Percentiles rank a stretch among this genome's conserved stretches.
Conservation (phyloP, 2,113 vertebrate species). For the Tyto alba region DNA sequence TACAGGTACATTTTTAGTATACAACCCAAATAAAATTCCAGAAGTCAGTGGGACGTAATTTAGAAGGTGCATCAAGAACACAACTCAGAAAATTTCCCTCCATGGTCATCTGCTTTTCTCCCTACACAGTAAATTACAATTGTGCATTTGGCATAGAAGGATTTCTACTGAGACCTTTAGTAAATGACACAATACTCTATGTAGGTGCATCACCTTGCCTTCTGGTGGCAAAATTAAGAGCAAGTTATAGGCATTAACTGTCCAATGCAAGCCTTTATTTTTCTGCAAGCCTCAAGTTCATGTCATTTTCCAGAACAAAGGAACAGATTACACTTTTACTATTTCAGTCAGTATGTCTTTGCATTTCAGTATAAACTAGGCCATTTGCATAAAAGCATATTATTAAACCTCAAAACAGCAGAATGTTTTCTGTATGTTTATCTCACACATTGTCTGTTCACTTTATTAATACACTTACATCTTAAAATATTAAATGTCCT, state of each 20-base stretch:
- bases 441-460: slow-evolving; percentile 43
- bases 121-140: background rate
- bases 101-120: background rate
- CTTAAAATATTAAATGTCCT: background rate
- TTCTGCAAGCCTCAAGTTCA: background rate
- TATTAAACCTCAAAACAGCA: slow-evolving; percentile 35
- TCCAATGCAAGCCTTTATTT: background rate
- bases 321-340: background rate
- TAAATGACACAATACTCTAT: background rate
- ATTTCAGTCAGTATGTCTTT: background rate
- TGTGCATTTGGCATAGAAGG: background rate
- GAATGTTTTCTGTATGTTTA: slow-evolving; percentile 59
- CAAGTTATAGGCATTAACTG: background rate
- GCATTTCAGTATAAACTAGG: background rate
- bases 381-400: background rate
- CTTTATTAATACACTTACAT: slow-evolving; percentile 12
- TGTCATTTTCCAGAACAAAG: background rate
- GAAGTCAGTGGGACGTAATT: background rate
- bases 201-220: background rate
- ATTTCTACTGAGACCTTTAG: background rate
- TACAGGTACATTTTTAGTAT: background rate
- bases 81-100: rapidly evolving
- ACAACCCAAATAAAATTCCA: background rate
- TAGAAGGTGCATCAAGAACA: background rate
- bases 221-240: background rate